These are phyloP conservation scores for Protonemura montana DNA, from an alignment of 2,888 invertebrate species.

Conservation along the genomic window DNA sequence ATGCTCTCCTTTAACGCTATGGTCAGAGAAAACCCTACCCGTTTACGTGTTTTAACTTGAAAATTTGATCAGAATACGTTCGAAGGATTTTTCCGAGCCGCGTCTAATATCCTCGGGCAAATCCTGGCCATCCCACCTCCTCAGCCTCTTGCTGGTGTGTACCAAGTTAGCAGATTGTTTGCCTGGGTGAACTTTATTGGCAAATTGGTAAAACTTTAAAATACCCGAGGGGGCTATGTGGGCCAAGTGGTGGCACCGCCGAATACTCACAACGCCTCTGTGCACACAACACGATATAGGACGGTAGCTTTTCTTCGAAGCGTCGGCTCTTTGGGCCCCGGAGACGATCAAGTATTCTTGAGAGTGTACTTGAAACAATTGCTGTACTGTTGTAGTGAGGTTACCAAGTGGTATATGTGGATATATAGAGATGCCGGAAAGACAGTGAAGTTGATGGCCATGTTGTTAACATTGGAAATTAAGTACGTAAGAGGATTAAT, in stretches of 20 bases:
- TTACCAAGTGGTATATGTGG: background rate
- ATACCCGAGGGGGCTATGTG: slow-evolving; percentile 14
- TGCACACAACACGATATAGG: slow-evolving; percentile 1
- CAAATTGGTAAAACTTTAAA: slow-evolving; percentile 25
- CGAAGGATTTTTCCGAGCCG: background rate
- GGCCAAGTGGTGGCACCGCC: background rate
- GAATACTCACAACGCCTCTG: background rate
- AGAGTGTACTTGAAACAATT: background rate
- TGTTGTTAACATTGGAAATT: background rate
- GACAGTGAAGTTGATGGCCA: background rate
- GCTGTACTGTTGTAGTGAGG: background rate
- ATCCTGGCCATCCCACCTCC: background rate
- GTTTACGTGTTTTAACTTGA: background rate
- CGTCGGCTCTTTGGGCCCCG: background rate
- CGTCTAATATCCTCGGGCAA: slow-evolving; percentile 14
- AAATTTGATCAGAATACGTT: background rate
- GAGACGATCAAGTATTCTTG: background rate
- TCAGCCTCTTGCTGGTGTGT: background rate
- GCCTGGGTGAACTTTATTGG: slow-evolving; percentile 10
- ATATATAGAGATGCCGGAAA: background rate
- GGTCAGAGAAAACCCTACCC: background rate
- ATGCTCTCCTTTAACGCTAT: background rate
- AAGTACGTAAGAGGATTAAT: background rate
- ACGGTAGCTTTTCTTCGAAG: background rate
- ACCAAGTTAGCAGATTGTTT: slow-evolving; percentile 27